Conservation (phyloP, 2,797 vertebrate genomes). For the Neosilurus hyrtlii region DNA sequence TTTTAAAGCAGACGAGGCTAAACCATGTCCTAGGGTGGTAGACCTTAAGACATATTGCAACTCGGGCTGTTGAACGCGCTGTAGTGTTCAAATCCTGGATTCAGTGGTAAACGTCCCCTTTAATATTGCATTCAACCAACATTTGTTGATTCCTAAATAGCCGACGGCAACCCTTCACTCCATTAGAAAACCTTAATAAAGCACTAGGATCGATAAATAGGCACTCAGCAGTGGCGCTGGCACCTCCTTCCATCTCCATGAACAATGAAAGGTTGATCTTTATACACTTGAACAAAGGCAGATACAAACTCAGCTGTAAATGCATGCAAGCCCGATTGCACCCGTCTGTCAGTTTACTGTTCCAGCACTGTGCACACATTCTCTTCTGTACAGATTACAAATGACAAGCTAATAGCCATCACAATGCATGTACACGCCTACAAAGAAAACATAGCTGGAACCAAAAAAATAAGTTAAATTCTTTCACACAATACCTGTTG, state of each 20-base stretch:
- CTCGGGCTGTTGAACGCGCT: slow-evolving; percentile 56
- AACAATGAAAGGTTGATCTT: slow-evolving; percentile 51
- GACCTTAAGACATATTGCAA: slow-evolving; percentile 41
- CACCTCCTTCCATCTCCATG: slow-evolving; percentile 14
- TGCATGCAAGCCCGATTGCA: slow-evolving; percentile 46
- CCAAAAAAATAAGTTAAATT: slow-evolving; percentile 76
- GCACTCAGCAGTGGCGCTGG: neutral
- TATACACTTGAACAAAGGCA: slow-evolving; percentile 51
- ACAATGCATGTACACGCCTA: slow-evolving; percentile 72
- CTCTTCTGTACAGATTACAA: slow-evolving; percentile 51
- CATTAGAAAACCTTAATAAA: slow-evolving; percentile 31
- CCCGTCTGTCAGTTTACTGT: slow-evolving; percentile 40
- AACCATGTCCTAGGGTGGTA: slow-evolving; percentile 11
- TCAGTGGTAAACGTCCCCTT: slow-evolving; percentile 51
- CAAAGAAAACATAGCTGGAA: slow-evolving; percentile 56
- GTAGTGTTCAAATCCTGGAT: slow-evolving; percentile 64
- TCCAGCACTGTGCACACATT: slow-evolving; percentile 56
- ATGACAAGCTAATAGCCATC: slow-evolving; percentile 53
- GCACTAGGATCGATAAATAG: slow-evolving; percentile 7
- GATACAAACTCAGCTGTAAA: slow-evolving; percentile 41
- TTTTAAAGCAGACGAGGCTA: slow-evolving; percentile 16
- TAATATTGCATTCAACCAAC: slow-evolving; percentile 32
- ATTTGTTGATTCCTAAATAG: slow-evolving; percentile 12
- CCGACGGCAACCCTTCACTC: neutral
- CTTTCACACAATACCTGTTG: slow-evolving; percentile 67